Evolutionary conservation across 2,888 invertebrate species (phyloP), one percentile per base, ranked within the genome.

Genomic region (Saturnia japonica): DNA sequence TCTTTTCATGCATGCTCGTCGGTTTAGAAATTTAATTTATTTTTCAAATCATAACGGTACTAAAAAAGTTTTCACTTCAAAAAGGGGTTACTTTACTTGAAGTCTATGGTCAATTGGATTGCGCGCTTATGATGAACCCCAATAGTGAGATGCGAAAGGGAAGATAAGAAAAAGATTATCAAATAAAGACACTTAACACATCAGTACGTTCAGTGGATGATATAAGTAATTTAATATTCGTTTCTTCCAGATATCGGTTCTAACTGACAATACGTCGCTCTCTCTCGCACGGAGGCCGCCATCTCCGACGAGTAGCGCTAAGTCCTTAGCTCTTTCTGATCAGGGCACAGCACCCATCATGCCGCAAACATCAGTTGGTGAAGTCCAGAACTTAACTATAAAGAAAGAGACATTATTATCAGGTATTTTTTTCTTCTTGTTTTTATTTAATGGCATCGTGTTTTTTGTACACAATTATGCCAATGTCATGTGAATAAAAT

Each of bases 321-420:
- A 88, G 71, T 89, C 91, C 0, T 78, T 89, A 3, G 83, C 84
- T 0, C 79, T 88, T 1, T 82, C 80, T 14, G 91, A 91, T 74
- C 91, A 88, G 70, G 85, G 82, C 11, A 76, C 82, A 0, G 75
- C 82, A 66, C 86, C 88, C 4, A 74, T 83, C 11, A 79, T 88
- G 83, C 78, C 83, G 16, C 88, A 89, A 22, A 79, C 84, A 0
- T 78, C 83, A 0, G 74, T 85, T 0, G 87, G 88, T 0, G 93
- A 93, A 75, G 89, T 91, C 0, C 93, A 93, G 87, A 95, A 90
- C 90, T 89, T 91, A 86, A 95, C 87, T 67, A 95, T 91, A 80
- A 95, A 93, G 82, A 93, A 93, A 74, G 94, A 94, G 76, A 93
- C 91, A 1, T 91, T 94, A 69, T 72, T 91, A 43, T 88, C 91